These are phyloP conservation scores for Tiliacea aurago DNA, from an alignment of 2,888 invertebrate species.

Conservation along the genomic window DNA sequence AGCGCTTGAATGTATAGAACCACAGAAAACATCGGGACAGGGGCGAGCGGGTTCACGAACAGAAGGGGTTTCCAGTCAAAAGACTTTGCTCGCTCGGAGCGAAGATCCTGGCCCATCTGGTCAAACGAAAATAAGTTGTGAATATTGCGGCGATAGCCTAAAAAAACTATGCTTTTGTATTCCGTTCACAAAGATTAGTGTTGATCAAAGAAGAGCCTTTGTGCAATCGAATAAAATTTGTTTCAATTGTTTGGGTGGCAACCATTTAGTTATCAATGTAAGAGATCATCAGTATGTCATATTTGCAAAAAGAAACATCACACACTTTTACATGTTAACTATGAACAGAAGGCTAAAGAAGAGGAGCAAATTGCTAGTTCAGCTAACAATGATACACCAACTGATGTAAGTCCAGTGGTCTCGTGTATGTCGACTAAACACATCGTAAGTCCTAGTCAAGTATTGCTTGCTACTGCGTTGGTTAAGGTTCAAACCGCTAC, in stretches of 20 bases:
- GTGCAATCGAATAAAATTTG: background rate
- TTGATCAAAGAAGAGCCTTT: background rate
- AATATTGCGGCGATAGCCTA: background rate
- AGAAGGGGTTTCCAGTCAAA: background rate
- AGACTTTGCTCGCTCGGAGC: background rate
- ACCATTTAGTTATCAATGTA: background rate
- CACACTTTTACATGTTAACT: background rate
- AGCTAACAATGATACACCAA: slow-evolving; percentile 1
- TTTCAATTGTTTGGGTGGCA: slow-evolving; percentile 3
- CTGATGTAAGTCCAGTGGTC: slow-evolving; percentile 4
- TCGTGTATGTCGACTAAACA: slow-evolving; percentile 3
- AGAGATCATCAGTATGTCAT: background rate
- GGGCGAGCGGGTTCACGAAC: background rate
- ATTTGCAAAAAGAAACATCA: slow-evolving; percentile 3
- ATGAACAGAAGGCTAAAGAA: slow-evolving; percentile 1
- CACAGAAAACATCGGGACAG: background rate
- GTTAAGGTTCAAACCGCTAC: slow-evolving; percentile 2
- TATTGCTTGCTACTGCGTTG: background rate
- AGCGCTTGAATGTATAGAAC: background rate
- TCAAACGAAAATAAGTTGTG: background rate
- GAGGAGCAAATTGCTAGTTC: slow-evolving; percentile 1
- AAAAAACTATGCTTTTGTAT: slow-evolving; percentile 5
- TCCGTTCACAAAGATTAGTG: background rate
- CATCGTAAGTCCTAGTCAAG: background rate
- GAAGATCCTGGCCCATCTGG: background rate